Evolutionary conservation across 2,888 invertebrate genomes (phyloP).

Genomic region (Drosophila cognata): DNA sequence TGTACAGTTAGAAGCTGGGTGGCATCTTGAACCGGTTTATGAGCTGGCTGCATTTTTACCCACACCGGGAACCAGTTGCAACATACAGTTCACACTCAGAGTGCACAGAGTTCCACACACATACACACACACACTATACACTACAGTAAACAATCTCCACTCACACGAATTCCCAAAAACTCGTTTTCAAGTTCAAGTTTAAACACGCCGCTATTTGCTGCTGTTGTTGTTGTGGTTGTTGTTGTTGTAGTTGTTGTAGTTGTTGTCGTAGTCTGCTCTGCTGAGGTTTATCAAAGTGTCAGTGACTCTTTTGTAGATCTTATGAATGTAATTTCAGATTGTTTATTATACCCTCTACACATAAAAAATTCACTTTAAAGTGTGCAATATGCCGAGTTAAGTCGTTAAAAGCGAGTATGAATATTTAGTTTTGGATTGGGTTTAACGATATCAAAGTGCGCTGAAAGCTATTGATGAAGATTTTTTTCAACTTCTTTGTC

Average conservation of each 20-base stretch:
- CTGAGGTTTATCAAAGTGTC: constrained; percentile 65
- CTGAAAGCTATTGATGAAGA: not conserved
- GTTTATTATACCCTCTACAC: constrained; percentile 30
- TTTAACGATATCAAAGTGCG: not conserved
- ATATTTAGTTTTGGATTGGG: not conserved
- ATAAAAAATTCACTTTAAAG: not conserved
- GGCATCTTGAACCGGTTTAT: constrained; percentile 62
- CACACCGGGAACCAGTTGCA: constrained; percentile 62
- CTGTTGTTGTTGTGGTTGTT: constrained; percentile 22
- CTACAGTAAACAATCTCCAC: constrained; percentile 30
- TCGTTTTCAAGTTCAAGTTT: constrained; percentile 83
- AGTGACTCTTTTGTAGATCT: constrained; percentile 72
- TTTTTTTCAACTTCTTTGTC: not conserved
- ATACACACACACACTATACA: not conserved
- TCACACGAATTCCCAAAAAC: constrained; percentile 56
- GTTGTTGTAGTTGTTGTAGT: constrained; percentile 13
- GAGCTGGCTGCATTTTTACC: constrained; percentile 38
- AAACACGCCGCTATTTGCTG: constrained; percentile 28
- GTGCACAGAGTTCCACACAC: constrained; percentile 12
- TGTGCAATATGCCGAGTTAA: not conserved
- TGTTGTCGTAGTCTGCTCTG: constrained; percentile 10
- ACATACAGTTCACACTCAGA: constrained; percentile 26
- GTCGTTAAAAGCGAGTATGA: not conserved
- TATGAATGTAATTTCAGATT: constrained; percentile 49
- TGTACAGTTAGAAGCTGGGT: constrained; percentile 58